These are phyloP conservation scores for Ormyrus labotus DNA, from an alignment of 2,888 invertebrate species.

Conservation along the genomic window DNA sequence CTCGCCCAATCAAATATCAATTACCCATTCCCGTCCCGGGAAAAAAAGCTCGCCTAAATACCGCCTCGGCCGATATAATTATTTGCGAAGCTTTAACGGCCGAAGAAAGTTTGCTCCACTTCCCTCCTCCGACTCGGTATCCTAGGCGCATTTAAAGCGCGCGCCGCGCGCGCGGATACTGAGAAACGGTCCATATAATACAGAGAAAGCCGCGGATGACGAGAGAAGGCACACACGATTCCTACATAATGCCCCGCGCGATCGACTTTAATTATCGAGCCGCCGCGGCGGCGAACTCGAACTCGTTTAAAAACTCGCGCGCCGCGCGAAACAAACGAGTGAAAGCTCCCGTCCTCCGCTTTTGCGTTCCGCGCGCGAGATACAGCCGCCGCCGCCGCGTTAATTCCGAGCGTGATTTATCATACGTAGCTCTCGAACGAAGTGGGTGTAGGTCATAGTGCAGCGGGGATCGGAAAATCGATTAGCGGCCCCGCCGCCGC, in stretches of 20 bases:
- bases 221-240: neutral
- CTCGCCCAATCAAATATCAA: too few relatives aligned
- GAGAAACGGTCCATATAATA: slow-evolving; percentile 8
- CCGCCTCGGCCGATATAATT: slow-evolving; percentile 14
- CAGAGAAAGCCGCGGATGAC: slow-evolving; percentile 40
- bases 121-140: neutral
- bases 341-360: slow-evolving; percentile 35
- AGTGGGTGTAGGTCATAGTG: slow-evolving; percentile 51
- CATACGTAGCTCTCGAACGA: neutral
- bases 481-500: slow-evolving; percentile 23
- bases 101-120: slow-evolving; percentile 31
- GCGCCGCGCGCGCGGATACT: neutral
- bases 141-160: slow-evolving; percentile 22
- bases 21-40: too few relatives aligned
- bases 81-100: neutral
- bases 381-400: neutral
- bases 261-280: slow-evolving; percentile 51
- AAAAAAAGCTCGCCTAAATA: too few relatives aligned
- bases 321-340: slow-evolving; percentile 39
- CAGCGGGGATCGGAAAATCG: slow-evolving; percentile 36
- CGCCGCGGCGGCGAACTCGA: neutral
- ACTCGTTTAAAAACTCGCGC: slow-evolving; percentile 42
- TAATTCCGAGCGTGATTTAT: slow-evolving; percentile 37
- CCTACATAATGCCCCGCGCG: slow-evolving; percentile 5
- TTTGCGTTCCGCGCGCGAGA: neutral